phyloP scores from a whole-genome alignment of 2,888 invertebrate genomes.

The Drosophila affinis region DNA sequence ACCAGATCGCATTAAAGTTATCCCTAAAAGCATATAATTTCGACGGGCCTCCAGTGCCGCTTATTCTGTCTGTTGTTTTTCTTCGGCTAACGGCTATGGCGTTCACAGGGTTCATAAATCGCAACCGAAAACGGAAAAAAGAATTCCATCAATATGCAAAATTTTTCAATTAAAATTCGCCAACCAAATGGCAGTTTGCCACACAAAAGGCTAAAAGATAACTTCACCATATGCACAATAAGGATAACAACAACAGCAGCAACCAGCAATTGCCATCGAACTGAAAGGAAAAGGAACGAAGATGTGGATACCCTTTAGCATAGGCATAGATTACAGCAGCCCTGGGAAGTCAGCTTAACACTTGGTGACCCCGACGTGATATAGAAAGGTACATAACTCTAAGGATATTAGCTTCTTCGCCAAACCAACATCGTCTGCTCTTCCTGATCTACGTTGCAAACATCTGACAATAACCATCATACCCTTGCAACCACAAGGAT shows the following conservation, averaged over 20 bases:
- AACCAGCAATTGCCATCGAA: background rate
- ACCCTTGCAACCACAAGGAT: slow-evolving; percentile 15
- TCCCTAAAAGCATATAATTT: slow-evolving; percentile 72
- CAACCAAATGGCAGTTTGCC: slow-evolving; percentile 62
- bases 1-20: slow-evolving; percentile 60
- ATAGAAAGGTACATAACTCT: too few relatives aligned
- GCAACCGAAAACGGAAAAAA: slow-evolving; percentile 40
- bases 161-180: slow-evolving; percentile 83
- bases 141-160: slow-evolving; percentile 84
- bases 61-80: slow-evolving; percentile 15
- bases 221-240: slow-evolving; percentile 67
- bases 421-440: too few relatives aligned
- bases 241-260: slow-evolving; percentile 48
- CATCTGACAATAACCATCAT: background rate
- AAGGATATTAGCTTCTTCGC: too few relatives aligned
- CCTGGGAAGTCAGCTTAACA: too few relatives aligned
- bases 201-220: slow-evolving; percentile 65
- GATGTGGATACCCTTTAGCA: background rate
- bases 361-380: too few relatives aligned
- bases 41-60: slow-evolving; percentile 46
- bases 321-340: too few relatives aligned
- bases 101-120: slow-evolving; percentile 55
- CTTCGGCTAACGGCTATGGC: slow-evolving; percentile 2
- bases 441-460: background rate
- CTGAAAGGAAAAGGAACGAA: background rate